Percentiles rank a stretch among this genome's conserved stretches.
Evolutionary conservation across 2,888 invertebrate species (phyloP).

Genomic region (Cephus spinipes): DNA sequence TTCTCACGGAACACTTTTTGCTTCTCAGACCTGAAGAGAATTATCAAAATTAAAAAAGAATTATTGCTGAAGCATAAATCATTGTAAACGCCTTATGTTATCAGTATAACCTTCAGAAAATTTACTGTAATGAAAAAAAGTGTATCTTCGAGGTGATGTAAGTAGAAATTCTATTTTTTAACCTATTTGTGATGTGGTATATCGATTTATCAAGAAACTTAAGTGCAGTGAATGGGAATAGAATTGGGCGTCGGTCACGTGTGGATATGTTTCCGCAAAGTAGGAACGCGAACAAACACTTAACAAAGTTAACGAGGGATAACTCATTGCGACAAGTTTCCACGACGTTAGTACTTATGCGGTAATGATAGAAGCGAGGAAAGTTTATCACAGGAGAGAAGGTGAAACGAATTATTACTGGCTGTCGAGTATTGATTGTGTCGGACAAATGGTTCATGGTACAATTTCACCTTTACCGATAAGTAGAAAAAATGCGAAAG

Average conservation of each 20-base stretch:
- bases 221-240: not conserved
- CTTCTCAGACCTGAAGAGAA: not conserved
- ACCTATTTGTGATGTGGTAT: not conserved
- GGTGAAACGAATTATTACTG: not conserved
- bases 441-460: not conserved
- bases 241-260: not conserved
- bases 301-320: not conserved
- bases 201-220: not conserved
- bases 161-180: not conserved
- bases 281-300: not conserved
- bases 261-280: not conserved
- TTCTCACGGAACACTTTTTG: not conserved
- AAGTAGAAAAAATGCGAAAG: not conserved
- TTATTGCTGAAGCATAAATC: not conserved
- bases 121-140: not conserved
- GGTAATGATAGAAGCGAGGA: not conserved
- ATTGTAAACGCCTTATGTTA: too few relatives aligned
- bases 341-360: not conserved
- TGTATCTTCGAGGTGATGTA: not conserved
- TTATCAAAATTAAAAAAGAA: not conserved
- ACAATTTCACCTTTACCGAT: not conserved
- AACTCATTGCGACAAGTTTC: not conserved
- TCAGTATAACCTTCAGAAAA: not conserved
- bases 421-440: not conserved
- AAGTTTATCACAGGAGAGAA: not conserved